Conservation (phyloP, 1,140 invertebrate species). For the Lethocerus indicus region DNA sequence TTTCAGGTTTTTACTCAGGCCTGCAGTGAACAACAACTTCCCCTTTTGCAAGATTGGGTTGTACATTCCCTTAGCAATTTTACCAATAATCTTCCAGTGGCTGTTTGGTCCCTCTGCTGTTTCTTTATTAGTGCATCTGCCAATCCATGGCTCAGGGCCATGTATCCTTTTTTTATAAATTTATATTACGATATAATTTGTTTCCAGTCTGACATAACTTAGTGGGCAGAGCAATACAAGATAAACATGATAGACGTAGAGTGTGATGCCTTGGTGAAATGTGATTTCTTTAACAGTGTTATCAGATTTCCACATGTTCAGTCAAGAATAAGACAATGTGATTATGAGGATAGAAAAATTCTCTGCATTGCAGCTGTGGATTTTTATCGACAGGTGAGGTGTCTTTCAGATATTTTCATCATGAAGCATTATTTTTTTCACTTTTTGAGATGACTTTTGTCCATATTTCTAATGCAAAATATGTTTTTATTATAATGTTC, state of each 20-base stretch:
- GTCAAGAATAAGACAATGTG: conserved; percentile 45
- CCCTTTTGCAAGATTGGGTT: conserved; percentile 73
- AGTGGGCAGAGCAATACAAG: neutral
- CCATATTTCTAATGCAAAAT: neutral
- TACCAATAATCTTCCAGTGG: conserved; percentile 58
- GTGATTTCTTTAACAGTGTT: neutral
- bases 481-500: conserved; percentile 4
- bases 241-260: neutral
- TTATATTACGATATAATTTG: neutral
- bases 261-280: neutral
- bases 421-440: neutral
- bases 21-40: conserved; percentile 45
- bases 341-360: conserved; percentile 43
- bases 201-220: neutral
- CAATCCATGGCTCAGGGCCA: conserved; percentile 50
- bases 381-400: conserved; percentile 36
- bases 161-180: conserved; percentile 43
- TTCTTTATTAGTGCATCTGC: conserved; percentile 72
- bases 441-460: neutral
- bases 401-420: neutral
- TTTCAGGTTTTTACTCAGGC: conserved; percentile 53
- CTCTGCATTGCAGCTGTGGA: conserved; percentile 46
- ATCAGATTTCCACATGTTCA: conserved; percentile 49
- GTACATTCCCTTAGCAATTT: conserved; percentile 75
- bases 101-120: conserved; percentile 69